Percentiles rank a stretch among this genome's conserved stretches.
Evolutionary conservation across 2,888 invertebrate species (phyloP).

Genomic region (Philaethria dido): DNA sequence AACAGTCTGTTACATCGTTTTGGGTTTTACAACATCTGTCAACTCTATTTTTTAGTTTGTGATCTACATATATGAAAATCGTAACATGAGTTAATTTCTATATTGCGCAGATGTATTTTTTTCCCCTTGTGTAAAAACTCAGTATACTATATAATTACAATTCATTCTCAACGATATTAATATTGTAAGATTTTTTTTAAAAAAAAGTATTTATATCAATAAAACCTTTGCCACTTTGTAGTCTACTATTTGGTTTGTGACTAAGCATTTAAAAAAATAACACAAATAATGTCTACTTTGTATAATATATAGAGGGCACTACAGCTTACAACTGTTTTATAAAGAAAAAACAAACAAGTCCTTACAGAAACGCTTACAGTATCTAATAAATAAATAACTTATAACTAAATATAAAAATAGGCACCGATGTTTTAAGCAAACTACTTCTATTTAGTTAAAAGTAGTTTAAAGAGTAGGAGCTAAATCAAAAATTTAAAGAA

Average conservation of each 20-base stretch:
- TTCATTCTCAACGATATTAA: background rate
- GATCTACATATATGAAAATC: conserved; percentile 3
- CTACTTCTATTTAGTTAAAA: conserved; percentile 58
- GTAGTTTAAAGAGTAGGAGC: conserved; percentile 30
- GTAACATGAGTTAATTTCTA: background rate
- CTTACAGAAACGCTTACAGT: conserved; percentile 39
- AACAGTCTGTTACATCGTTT: conserved; percentile 1
- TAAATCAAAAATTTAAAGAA: conserved; percentile 43
- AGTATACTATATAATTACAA: background rate
- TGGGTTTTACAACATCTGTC: conserved; percentile 10
- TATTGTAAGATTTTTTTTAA: background rate
- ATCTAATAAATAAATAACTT: conserved; percentile 47
- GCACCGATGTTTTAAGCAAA: conserved; percentile 71
- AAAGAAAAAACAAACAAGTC: conserved; percentile 15
- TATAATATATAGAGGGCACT: background rate
- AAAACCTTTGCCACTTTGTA: background rate
- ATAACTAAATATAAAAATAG: conserved; percentile 58
- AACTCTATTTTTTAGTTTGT: background rate
- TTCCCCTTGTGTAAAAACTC: background rate
- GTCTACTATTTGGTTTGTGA: background rate
- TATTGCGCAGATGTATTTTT: conserved; percentile 11
- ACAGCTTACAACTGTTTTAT: conserved; percentile 3
- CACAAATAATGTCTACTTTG: conserved; percentile 5
- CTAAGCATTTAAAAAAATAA: conserved; percentile 1
- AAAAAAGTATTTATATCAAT: background rate